Base-by-base conservation (phyloP, 1,140 invertebrate species). In the Aphis gossypii region DNA sequence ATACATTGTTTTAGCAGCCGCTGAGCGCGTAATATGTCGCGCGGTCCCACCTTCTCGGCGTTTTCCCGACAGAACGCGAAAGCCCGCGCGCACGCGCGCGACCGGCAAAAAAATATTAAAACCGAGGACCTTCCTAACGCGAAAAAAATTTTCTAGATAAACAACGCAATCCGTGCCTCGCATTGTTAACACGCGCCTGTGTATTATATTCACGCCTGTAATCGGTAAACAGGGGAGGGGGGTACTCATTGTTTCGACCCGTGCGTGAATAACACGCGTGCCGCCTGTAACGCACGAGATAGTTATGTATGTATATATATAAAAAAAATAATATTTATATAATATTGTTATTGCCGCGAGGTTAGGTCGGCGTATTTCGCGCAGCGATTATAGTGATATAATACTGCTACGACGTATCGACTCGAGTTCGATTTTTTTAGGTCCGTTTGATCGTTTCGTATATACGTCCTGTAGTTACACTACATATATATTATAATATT, bases 71-170 rank as follows among this genome's bases (percentile, higher is more conserved):
- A 25, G 60, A 68, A 68, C 82, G 84, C 25, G 9, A 14, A 4
- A 25, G 25, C 38, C 25, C 35, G 82, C 83, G 44, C 41, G 25
- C 38, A 23, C 35, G 82, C 83, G 44, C 46, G 86, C 30, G 20
- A 51, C 86, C 4, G 35, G 38, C 35, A 35, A 48, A 87, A 86
- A 41, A 87, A 46, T 30, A 87, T 68, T 14, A 68, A 30, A 68
- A 25, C 25, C 60, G 9, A 68, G 25, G 51, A 89, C 88, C 88
- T 89, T 89, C 88, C 35, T 23, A 89, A 41, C 23, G 51, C n/a
- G 6, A 89, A 89, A 89, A 89, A 30, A 30, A 4, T 89, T 54
- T 89, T 54, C 90, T 91, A 91, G 90, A 76, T 91, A 91, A 91
- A 91, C 90, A 91, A 76, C 60, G 60, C 60, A 68, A 68, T 68